Percentiles rank a stretch among this genome's conserved stretches.
These are phyloP conservation scores for Argyresthia goedartella DNA, from an alignment of 2,888 invertebrate species.

Conservation along the genomic window DNA sequence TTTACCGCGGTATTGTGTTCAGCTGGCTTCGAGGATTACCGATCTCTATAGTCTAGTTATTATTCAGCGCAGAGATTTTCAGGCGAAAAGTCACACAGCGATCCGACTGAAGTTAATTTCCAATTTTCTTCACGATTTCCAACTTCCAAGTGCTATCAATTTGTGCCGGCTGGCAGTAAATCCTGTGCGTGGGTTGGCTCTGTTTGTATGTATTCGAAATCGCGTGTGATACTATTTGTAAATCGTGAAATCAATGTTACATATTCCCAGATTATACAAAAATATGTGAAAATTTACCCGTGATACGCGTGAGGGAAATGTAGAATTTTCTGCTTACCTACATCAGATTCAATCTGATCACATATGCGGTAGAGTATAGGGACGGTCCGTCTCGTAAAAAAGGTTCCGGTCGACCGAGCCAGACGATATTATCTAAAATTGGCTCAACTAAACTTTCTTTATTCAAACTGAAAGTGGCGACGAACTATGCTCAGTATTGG, in stretches of 20 bases:
- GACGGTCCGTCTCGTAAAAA: constrained; percentile 15
- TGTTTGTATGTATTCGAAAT: background rate
- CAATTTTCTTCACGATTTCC: constrained; percentile 41
- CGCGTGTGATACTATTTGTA: no score
- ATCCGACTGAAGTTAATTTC: constrained; percentile 52
- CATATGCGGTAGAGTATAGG: constrained; percentile 12
- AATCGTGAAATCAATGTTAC: background rate
- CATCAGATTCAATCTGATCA: constrained; percentile 17
- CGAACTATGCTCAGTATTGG: background rate
- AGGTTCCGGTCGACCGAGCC: constrained; percentile 12
- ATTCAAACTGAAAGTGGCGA: constrained; percentile 3
- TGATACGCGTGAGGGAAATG: constrained; percentile 4
- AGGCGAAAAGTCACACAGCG: constrained; percentile 46
- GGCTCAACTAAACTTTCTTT: constrained; percentile 12
- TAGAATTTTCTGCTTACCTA: constrained; percentile 14
- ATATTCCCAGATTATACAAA: background rate
- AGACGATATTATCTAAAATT: constrained; percentile 13
- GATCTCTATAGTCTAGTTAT: constrained; percentile 61
- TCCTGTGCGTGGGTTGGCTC: background rate
- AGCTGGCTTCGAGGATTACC: constrained; percentile 49
- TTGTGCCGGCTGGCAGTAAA: background rate
- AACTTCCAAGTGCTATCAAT: constrained; percentile 21
- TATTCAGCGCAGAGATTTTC: constrained; percentile 50
- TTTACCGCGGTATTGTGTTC: constrained; percentile 54
- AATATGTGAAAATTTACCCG: constrained; percentile 4